These are phyloP conservation scores for Exephanes ischioxanthus DNA, from an alignment of 2,888 invertebrate genomes.

Conservation along the genomic window DNA sequence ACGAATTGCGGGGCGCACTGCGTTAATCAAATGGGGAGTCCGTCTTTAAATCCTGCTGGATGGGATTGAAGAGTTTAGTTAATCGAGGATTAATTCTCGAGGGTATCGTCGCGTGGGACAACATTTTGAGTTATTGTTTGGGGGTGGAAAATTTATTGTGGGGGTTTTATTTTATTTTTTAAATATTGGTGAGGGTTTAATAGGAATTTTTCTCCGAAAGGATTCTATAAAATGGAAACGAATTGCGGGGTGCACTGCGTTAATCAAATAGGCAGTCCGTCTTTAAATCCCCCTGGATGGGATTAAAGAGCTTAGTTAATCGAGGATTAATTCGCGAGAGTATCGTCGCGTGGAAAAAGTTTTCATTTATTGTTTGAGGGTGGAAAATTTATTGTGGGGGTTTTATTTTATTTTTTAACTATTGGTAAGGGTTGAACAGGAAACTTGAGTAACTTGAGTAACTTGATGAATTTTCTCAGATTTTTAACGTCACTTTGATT, in stretches of 20 bases:
- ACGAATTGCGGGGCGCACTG: too few relatives aligned
- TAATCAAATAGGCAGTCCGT: too few relatives aligned
- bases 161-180: too few relatives aligned
- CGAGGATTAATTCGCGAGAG: neutral
- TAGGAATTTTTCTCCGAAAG: neutral
- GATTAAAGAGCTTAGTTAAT: neutral
- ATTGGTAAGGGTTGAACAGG: neutral
- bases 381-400: neutral
- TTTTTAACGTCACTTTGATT: too few relatives aligned
- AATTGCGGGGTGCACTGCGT: too few relatives aligned
- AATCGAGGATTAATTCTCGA: neutral
- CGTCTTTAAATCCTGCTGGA: slow-evolving; percentile 19
- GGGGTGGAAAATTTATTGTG: neutral
- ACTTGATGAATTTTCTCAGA: too few relatives aligned
- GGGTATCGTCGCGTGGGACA: neutral
- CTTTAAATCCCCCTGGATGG: slow-evolving; percentile 14
- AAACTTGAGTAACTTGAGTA: too few relatives aligned
- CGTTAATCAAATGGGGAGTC: too few relatives aligned
- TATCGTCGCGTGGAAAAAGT: neutral
- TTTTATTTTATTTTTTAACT: too few relatives aligned
- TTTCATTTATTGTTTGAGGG: too few relatives aligned
- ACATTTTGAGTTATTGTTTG: too few relatives aligned
- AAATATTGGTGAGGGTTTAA: neutral
- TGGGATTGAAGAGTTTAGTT: neutral
- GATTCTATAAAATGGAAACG: too few relatives aligned